These are phyloP conservation scores for Noctua fimbriata DNA, from an alignment of 2,888 invertebrate genomes.

Conservation along the genomic window DNA sequence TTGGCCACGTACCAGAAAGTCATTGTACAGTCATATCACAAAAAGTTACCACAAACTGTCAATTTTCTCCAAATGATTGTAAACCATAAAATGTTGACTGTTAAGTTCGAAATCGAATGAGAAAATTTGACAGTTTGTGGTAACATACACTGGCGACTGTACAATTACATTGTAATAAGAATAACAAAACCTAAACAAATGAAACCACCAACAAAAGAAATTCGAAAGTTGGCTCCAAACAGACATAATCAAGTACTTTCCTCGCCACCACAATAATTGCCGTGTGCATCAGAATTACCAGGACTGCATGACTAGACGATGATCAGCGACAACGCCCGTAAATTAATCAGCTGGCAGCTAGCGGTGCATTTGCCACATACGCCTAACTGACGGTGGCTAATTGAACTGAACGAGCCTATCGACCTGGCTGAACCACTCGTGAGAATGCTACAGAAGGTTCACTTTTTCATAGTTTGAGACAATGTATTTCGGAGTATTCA, in stretches of 20 bases:
- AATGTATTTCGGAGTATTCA: too few relatives aligned
- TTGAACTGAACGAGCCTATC: constrained; percentile 62
- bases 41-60: too few relatives aligned
- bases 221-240: constrained; percentile 22
- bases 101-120: too few relatives aligned
- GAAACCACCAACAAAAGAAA: constrained; percentile 13
- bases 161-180: not conserved
- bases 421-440: constrained; percentile 10
- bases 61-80: too few relatives aligned
- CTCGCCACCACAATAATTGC: constrained; percentile 18
- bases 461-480: not conserved
- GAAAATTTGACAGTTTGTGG: too few relatives aligned
- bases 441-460: constrained; percentile 23
- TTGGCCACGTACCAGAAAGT: not conserved
- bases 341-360: constrained; percentile 69
- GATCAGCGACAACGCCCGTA: constrained; percentile 67
- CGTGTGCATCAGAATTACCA: constrained; percentile 24
- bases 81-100: too few relatives aligned
- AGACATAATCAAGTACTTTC: constrained; percentile 13
- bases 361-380: constrained; percentile 61
- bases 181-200: constrained; percentile 10
- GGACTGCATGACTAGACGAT: constrained; percentile 50
- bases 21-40: too few relatives aligned
- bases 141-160: not conserved
- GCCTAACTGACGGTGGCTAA: constrained; percentile 61